phyloP scores from a whole-genome alignment of 2,797 vertebrate genomes.

The Pipistrellus pygmaeus region DNA sequence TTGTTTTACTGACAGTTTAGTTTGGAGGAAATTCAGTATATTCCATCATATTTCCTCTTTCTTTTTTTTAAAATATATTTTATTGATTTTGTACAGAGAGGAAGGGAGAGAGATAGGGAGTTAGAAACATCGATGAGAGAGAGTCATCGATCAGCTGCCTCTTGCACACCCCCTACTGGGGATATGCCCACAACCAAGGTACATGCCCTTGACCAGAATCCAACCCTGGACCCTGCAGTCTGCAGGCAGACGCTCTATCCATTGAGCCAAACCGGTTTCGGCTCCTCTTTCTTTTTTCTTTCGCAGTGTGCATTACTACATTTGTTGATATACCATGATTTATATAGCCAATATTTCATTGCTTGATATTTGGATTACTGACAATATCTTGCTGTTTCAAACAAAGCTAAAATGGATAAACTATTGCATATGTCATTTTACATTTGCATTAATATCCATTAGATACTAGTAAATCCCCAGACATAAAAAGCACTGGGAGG shows the following conservation, averaged over 20 bases:
- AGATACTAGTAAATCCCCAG: not conserved
- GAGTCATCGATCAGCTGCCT: too few species aligned
- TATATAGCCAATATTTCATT: not conserved
- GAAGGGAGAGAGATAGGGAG: too few species aligned
- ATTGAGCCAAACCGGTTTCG: too few species aligned
- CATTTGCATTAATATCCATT: not conserved
- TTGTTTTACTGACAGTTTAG: not conserved
- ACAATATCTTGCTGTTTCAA: not conserved
- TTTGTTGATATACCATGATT: constrained; percentile 5
- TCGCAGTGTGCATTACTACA: not conserved
- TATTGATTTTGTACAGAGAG: too few species aligned
- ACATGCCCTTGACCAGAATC: too few species aligned
- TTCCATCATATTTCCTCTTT: not conserved
- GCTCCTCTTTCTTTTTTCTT: not conserved
- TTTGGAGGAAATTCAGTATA: constrained; percentile 15
- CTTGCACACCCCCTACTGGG: too few species aligned
- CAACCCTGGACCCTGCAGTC: too few species aligned
- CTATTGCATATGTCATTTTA: not conserved
- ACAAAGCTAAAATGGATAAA: constrained; percentile 51
- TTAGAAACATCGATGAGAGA: too few species aligned
- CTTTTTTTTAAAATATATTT: not conserved
- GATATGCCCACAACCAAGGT: too few species aligned
- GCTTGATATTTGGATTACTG: not conserved
- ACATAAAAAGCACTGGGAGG: not conserved
- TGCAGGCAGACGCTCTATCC: too few species aligned